Conservation (phyloP, 2,888 invertebrate genomes). For the Melangyna quadrimaculata region DNA sequence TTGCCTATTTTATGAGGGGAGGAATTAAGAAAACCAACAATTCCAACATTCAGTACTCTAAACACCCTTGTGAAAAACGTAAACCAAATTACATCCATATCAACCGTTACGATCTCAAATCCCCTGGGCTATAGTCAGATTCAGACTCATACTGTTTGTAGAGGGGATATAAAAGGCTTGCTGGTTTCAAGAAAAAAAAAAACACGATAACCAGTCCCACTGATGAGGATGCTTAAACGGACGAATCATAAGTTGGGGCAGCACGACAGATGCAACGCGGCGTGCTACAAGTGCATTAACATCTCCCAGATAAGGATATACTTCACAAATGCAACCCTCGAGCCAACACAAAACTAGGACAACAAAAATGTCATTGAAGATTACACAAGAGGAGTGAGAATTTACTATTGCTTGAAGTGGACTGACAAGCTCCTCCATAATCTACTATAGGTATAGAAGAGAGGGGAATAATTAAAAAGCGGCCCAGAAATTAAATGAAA, state of each 20-base stretch:
- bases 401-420: constrained; percentile 2
- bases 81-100: constrained; percentile 71
- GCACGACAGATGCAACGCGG: background rate
- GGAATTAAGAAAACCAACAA: constrained; percentile 31
- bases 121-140: constrained; percentile 2
- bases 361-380: constrained; percentile 68
- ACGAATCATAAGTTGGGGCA: background rate
- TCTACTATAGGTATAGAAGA: background rate
- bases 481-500: constrained; percentile 61
- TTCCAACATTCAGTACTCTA: constrained; percentile 26
- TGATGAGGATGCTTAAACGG: constrained; percentile 15
- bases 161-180: background rate
- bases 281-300: constrained; percentile 71
- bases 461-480: constrained; percentile 55
- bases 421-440: constrained; percentile 33
- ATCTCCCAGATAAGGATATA: constrained; percentile 68
- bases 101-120: constrained; percentile 62
- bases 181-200: constrained; percentile 14
- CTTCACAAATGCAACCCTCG: constrained; percentile 47
- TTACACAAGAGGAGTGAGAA: constrained; percentile 46
- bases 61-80: constrained; percentile 61
- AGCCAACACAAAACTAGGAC: constrained; percentile 63
- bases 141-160: background rate
- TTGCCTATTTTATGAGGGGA: background rate
- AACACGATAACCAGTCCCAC: too few relatives aligned